A percentile compares a stretch with the other conserved stretches of the same genome.
phyloP scores from a whole-genome alignment of 1,140 invertebrate genomes.

The Camponotus pennsylvanicus region DNA sequence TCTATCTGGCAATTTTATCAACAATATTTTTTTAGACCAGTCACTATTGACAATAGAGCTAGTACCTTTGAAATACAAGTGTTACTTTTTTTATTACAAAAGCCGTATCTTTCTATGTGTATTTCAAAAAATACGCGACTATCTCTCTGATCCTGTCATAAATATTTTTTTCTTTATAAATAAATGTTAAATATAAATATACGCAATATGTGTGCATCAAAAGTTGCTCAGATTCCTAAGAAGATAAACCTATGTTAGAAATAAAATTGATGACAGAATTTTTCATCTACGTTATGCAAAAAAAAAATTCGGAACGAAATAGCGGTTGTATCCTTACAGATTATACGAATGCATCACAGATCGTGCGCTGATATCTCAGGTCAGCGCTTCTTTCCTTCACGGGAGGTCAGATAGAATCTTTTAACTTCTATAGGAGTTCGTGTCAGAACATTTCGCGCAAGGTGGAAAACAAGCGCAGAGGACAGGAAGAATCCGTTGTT shows the following conservation, averaged over 20 bases:
- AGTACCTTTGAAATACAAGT: constrained; percentile 44
- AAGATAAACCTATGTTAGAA: neutral
- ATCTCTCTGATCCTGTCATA: neutral
- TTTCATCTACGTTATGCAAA: neutral
- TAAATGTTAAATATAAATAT: too few species aligned
- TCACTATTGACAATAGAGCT: constrained; percentile 20
- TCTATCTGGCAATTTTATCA: constrained; percentile 30
- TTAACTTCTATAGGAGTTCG: constrained; percentile 25
- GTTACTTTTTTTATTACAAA: constrained; percentile 3
- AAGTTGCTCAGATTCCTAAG: neutral
- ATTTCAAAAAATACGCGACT: neutral
- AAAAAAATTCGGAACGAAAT: neutral
- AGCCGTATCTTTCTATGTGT: neutral
- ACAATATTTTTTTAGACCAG: constrained; percentile 43
- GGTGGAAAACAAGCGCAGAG: constrained; percentile 16
- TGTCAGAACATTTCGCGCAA: constrained; percentile 41
- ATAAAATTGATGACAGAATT: neutral
- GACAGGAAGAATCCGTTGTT: constrained; percentile 54
- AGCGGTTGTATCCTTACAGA: neutral
- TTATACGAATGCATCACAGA: neutral
- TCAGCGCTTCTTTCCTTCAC: neutral
- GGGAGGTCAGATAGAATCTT: constrained; percentile 37
- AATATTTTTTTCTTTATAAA: constrained; percentile 3
- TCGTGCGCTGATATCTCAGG: neutral
- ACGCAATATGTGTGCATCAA: too few species aligned